Evolutionary conservation across 1,140 invertebrate genomes (phyloP), one percentile per base, ranked within the genome.

Genomic region (Sminthurides bifidus): DNA sequence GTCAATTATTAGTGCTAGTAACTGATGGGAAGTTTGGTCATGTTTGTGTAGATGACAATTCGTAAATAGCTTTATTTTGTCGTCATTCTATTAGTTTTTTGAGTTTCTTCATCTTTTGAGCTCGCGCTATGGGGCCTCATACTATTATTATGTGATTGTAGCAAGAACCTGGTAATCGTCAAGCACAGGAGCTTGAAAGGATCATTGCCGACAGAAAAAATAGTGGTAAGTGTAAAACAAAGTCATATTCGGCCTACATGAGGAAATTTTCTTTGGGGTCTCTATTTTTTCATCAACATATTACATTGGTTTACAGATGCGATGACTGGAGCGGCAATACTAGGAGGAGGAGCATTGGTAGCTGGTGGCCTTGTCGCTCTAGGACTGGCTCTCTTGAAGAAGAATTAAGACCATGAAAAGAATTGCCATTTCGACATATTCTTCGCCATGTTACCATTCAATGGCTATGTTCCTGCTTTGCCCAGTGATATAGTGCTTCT

Each of bases 91-190:
- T 23, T 48, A 21, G 8, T 10, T n/a, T 21, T 35, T 35, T n/a
- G 33, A 10, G 10, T 31, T 31, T 40, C 15, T 17, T 31, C 15
- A 38, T 31, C 15, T 51, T 40, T 51, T n/a, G n/a, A n/a, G n/a
- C n/a, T n/a, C n/a, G n/a, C n/a, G n/a, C n/a, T n/a, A n/a, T n/a
- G n/a, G n/a, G n/a, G n/a, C n/a, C n/a, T n/a, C n/a, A n/a, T n/a
- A n/a, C n/a, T n/a, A 21, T 10, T 40, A 52, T 37, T 12, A 41
- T 12, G 24, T 24, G 12, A 19, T 44, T 12, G 17, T 31, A 59
- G 68, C 83, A 92, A 41, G 92, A 96, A 73, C 88, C 88, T n/a
- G 79, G 78, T 21, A 97, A 97, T 68, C 78, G 82, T 63, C 92
- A 97, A 76, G 91, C 92, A 2, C 72, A 82, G 54, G 76, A 76